Conservation (phyloP, 2,888 invertebrate species). For the Mechanitis messenoides region DNA sequence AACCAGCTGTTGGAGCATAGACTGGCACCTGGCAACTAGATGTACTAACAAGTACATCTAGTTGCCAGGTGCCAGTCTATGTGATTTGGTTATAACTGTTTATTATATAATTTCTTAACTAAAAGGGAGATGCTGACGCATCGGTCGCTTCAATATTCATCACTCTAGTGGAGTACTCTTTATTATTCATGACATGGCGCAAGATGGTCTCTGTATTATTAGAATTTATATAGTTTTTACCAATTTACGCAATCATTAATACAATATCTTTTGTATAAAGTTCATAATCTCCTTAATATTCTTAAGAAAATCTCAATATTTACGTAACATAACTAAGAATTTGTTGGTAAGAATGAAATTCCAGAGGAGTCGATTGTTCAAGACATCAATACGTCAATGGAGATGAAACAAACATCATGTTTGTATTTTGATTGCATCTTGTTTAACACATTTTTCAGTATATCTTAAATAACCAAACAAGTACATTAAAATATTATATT, state of each 20-base stretch:
- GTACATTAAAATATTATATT: no score
- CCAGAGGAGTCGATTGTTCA: slow-evolving; percentile 20
- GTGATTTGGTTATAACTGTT: no score
- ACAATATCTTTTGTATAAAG: no score
- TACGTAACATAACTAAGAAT: neutral
- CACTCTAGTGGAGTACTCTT: slow-evolving; percentile 20
- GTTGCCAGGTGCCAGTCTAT: no score
- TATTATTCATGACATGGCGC: slow-evolving; percentile 20
- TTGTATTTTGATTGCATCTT: slow-evolving; percentile 12
- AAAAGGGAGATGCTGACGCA: slow-evolving; percentile 19
- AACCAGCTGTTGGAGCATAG: neutral
- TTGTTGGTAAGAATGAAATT: neutral
- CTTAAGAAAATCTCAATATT: no score
- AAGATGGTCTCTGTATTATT: slow-evolving; percentile 4
- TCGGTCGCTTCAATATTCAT: slow-evolving; percentile 27
- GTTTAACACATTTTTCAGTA: slow-evolving; percentile 16
- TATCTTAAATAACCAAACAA: no score
- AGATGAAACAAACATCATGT: slow-evolving; percentile 23
- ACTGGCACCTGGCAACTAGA: no score
- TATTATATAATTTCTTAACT: no score
- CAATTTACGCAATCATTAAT: neutral
- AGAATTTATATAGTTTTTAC: neutral
- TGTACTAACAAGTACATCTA: no score
- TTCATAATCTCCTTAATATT: no score
- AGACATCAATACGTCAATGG: slow-evolving; percentile 14